Evolutionary conservation across 2,113 vertebrate genomes (phyloP).

Genomic region (Stegastes partitus): DNA sequence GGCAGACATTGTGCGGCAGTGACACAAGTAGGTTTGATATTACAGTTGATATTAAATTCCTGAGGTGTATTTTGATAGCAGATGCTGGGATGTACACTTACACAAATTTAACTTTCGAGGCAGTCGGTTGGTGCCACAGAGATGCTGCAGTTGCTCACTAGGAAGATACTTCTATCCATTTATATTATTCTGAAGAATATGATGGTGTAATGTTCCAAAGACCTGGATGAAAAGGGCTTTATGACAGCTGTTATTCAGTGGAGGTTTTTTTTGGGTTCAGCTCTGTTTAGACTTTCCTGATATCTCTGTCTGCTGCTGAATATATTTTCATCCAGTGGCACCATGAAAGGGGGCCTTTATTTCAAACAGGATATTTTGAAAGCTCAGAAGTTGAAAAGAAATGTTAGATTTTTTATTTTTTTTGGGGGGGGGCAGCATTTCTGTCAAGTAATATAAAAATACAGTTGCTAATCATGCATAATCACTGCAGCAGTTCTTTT

Average conservation of each 20-base stretch:
- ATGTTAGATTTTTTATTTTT: constrained; percentile 3
- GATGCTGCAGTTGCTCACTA: constrained; percentile 1
- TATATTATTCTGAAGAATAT: constrained; percentile 27
- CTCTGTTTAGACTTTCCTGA: constrained; percentile 3
- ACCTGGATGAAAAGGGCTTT: constrained; percentile 26
- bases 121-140: not conserved
- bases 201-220: constrained; percentile 9
- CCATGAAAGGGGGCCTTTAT: constrained; percentile 9
- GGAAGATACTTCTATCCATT: constrained; percentile 17
- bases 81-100: constrained; percentile 8
- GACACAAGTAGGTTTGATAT: constrained; percentile 44
- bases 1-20: constrained; percentile 25
- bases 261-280: not conserved
- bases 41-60: constrained; percentile 50
- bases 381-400: constrained; percentile 33
- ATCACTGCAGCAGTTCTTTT: constrained; percentile 5
- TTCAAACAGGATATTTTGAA: constrained; percentile 19
- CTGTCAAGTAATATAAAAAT: constrained; percentile 16
- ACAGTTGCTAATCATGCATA: not conserved
- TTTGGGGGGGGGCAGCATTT: constrained; percentile 3
- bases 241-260: not conserved
- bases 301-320: constrained; percentile 8
- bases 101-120: constrained; percentile 15
- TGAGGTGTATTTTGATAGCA: constrained; percentile 24
- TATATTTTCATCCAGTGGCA: constrained; percentile 10